A percentile compares a stretch with the other conserved stretches of the same genome.
Conservation (phyloP, 2,888 invertebrate species). For the Cosmopolites sordidus region DNA sequence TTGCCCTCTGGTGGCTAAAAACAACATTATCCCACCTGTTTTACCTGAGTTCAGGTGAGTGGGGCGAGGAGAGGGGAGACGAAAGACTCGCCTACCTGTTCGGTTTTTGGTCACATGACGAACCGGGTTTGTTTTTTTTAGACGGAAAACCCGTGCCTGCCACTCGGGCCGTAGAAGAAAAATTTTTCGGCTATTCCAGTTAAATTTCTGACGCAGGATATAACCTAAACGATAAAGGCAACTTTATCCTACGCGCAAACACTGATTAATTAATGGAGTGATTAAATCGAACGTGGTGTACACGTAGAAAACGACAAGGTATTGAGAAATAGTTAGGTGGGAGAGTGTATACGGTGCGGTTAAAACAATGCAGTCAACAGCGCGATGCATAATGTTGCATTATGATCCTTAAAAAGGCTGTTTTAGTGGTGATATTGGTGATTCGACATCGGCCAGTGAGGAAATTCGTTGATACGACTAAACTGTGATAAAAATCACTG, state of each 20-base stretch:
- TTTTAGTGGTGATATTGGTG: no score
- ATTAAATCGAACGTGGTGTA: not conserved
- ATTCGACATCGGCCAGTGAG: no score
- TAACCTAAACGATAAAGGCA: conserved; percentile 13
- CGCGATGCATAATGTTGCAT: no score
- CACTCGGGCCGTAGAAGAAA: no score
- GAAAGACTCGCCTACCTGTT: not conserved
- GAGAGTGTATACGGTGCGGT: conserved; percentile 10
- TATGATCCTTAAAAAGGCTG: no score
- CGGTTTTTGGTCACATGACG: not conserved
- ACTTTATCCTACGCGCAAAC: not conserved
- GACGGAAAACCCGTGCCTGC: no score
- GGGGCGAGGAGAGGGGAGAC: conserved; percentile 22
- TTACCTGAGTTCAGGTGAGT: conserved; percentile 24
- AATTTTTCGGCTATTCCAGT: no score
- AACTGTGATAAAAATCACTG: no score
- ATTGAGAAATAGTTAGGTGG: conserved; percentile 19
- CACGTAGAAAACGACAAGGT: conserved; percentile 13
- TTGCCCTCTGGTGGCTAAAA: conserved; percentile 13
- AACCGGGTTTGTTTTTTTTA: no score
- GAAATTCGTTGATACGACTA: no score
- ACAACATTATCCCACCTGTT: conserved; percentile 22
- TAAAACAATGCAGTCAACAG: conserved; percentile 19
- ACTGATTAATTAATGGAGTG: not conserved
- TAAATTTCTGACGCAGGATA: no score